Evolutionary conservation across 2,888 invertebrate genomes (phyloP), one percentile per base, ranked within the genome.

Genomic region (Nudaria mundana): DNA sequence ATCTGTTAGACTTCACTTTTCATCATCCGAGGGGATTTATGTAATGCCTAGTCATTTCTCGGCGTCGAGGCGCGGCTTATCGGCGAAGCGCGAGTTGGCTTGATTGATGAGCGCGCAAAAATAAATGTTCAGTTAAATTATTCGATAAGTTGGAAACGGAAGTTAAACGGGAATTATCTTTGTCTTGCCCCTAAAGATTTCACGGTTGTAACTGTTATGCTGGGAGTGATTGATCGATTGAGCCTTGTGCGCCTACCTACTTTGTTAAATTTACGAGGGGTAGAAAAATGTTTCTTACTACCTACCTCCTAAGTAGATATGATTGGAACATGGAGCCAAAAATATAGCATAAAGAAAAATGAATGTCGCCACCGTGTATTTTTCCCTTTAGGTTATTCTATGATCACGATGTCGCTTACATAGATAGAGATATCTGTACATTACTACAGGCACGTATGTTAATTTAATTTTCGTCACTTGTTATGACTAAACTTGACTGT

Each of bases 11-110:
- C 89, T 89, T 89, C 89, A 89, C 88, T 89, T 89, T 89, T 89
- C 89, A 89, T 89, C 89, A 89, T 89, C 89, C 89, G 75, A 89
- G 81, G 89, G 89, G 89, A 89, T 89, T 89, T 89, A 89, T 89
- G 89, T 89, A 89, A 89, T 89, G 89, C 89, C 88, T 89, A 89
- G 89, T 89, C 89, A 89, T 89, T 89, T 89, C 89, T 89, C 89
- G 88, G 87, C 89, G 89, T 89, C 89, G 87, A 81, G 84, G 74
- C 83, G 81, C 71, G 84, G 85, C 84, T 87, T 88, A 84, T 88
- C 88, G 85, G 80, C 71, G 78, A 75, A 76, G 80, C 82, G 81
- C 78, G 79, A 76, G 83, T 79, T 80, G 81, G 76, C 86, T 89
- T 89, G 89, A 89, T 89, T 89, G 89, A 89, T 89, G 89, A 88